Evolutionary conservation across 92 coral and sea anemone species (phyloP).

Genomic region (Parazoanthus atlanticus): DNA sequence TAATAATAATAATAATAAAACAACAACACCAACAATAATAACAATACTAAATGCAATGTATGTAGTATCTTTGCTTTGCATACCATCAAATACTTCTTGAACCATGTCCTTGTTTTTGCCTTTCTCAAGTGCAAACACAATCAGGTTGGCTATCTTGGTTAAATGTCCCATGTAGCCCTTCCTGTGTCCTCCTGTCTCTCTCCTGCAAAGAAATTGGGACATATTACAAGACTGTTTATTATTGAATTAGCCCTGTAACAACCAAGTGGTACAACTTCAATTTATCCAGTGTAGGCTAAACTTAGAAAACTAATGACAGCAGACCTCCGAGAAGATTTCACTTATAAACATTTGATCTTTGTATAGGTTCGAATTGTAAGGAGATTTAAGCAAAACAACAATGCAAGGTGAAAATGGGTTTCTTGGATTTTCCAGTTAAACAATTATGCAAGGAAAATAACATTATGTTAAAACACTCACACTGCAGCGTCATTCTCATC

Average conservation of each 20-base stretch:
- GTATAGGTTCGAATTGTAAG: background rate
- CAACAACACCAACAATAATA: too few species aligned
- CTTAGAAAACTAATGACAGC: too few species aligned
- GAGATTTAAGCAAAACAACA: too few species aligned
- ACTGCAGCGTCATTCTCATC: slow-evolving; percentile 77
- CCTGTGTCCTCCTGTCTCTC: slow-evolving; percentile 67
- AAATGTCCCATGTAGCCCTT: slow-evolving; percentile 99
- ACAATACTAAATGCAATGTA: background rate
- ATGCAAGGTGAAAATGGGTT: too few species aligned
- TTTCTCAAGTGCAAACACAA: slow-evolving; percentile 74
- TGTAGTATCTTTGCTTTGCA: slow-evolving; percentile 27
- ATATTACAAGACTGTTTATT: background rate
- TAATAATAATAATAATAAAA: too few species aligned
- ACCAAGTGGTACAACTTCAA: too few species aligned
- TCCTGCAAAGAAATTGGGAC: slow-evolving; percentile 38
- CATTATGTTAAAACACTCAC: slow-evolving; percentile 48
- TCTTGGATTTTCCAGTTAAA: background rate
- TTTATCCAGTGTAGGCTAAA: too few species aligned
- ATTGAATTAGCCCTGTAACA: too few species aligned
- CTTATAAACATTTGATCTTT: background rate
- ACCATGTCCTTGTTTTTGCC: slow-evolving; percentile 88
- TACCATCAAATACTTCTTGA: slow-evolving; percentile 82
- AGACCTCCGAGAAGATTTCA: too few species aligned
- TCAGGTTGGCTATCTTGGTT: slow-evolving; percentile 90
- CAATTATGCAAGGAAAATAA: background rate